Conservation (phyloP, 2,113 vertebrate genomes). For the Dipodomys stephensi region DNA sequence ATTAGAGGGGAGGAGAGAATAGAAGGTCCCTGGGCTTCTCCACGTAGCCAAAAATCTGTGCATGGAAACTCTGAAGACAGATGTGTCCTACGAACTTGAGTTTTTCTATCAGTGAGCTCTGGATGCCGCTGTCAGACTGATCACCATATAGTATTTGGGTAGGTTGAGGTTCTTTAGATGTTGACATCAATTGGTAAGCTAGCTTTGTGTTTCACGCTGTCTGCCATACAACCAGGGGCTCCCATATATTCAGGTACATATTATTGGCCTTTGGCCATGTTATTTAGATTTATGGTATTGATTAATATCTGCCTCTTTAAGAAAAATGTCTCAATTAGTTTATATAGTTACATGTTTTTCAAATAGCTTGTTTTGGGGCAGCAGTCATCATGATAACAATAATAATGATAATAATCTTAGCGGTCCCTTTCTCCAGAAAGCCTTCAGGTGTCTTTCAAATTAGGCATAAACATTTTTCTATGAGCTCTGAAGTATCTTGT, state of each 20-base stretch:
- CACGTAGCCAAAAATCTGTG: not conserved
- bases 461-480: not conserved
- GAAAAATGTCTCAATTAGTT: not conserved
- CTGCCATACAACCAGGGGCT: not conserved
- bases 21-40: not conserved
- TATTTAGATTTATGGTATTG: not conserved
- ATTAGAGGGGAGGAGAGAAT: not conserved
- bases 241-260: not conserved
- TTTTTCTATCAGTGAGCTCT: not conserved
- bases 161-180: not conserved
- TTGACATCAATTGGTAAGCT: not conserved
- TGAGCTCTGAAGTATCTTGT: not conserved
- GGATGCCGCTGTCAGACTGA: not conserved
- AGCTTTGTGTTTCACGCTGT: not conserved
- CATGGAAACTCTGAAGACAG: not conserved
- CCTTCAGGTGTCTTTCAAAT: not conserved
- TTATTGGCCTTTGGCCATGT: not conserved
- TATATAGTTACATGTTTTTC: not conserved
- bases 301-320: not conserved
- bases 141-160: not conserved
- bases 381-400: not conserved
- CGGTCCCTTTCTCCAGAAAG: not conserved
- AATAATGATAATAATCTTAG: not conserved
- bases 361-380: not conserved
- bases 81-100: not conserved